A percentile compares a stretch with the other conserved stretches of the same genome.
Conservation (phyloP, 2,888 invertebrate species). For the Harpalus rufipes region DNA sequence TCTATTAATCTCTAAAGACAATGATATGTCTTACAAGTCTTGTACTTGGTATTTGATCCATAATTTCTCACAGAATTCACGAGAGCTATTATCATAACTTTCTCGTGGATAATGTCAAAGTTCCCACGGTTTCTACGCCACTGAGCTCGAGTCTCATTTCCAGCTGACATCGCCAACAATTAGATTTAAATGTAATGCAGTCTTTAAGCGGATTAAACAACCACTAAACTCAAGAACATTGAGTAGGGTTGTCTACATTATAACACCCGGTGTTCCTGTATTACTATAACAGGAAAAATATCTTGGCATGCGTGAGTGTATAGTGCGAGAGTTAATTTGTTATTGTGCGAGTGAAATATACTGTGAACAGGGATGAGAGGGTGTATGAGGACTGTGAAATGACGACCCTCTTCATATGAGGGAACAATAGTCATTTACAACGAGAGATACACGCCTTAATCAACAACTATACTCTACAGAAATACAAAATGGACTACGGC, state of each 20-base stretch:
- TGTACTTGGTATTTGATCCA: no score
- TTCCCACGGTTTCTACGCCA: slow-evolving; percentile 1
- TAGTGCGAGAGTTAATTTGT: background rate
- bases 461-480: no score
- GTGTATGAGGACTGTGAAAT: background rate
- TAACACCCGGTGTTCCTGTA: background rate
- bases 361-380: background rate
- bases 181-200: slow-evolving; percentile 44
- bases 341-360: background rate
- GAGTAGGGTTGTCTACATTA: background rate
- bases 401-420: background rate
- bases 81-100: no score
- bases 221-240: background rate
- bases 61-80: no score
- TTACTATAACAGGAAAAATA: background rate
- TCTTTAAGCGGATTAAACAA: slow-evolving; percentile 31
- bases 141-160: background rate
- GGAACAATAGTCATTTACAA: slow-evolving; percentile 29
- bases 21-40: no score
- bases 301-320: no score
- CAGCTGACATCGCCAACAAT: slow-evolving; percentile 3
- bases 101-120: background rate
- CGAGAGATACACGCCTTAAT: background rate
- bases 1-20: no score
- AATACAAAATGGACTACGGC: no score